Conservation (phyloP, 2,888 invertebrate genomes). For the Lymantria monacha region DNA sequence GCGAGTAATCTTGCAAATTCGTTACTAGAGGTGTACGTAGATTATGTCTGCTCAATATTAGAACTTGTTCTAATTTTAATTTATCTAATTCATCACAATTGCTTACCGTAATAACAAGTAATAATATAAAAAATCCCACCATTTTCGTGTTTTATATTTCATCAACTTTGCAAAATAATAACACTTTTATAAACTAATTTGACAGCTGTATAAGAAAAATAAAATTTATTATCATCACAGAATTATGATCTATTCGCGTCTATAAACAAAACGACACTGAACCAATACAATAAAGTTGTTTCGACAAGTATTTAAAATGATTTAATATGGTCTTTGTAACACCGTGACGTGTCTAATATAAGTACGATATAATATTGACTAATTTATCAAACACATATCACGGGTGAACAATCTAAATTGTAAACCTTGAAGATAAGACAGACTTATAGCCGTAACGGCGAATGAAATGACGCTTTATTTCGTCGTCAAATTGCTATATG, state of each 20-base stretch:
- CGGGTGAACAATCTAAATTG: no score
- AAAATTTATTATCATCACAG: not conserved
- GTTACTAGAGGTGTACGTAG: slow-evolving; percentile 53
- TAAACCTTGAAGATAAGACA: no score
- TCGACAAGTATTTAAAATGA: not conserved
- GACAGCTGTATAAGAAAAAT: no score
- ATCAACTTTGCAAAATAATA: not conserved
- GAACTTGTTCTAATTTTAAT: slow-evolving; percentile 21
- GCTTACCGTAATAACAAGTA: slow-evolving; percentile 11
- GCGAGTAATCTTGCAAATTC: slow-evolving; percentile 40
- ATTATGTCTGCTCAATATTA: slow-evolving; percentile 45
- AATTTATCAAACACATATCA: no score
- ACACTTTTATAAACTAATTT: not conserved
- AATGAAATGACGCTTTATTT: no score
- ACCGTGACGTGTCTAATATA: no score
- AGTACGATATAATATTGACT: no score
- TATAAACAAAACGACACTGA: not conserved
- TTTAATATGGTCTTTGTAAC: no score
- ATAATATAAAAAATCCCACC: slow-evolving; percentile 10
- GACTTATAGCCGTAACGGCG: no score
- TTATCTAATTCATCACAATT: slow-evolving; percentile 14
- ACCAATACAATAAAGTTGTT: not conserved
- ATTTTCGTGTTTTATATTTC: slow-evolving; percentile 8
- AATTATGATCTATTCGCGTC: not conserved
- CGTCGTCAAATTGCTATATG: no score